A percentile compares a stretch with the other conserved stretches of the same genome.
Conservation (phyloP, 2,113 vertebrate species). For the Istiophorus platypterus region DNA sequence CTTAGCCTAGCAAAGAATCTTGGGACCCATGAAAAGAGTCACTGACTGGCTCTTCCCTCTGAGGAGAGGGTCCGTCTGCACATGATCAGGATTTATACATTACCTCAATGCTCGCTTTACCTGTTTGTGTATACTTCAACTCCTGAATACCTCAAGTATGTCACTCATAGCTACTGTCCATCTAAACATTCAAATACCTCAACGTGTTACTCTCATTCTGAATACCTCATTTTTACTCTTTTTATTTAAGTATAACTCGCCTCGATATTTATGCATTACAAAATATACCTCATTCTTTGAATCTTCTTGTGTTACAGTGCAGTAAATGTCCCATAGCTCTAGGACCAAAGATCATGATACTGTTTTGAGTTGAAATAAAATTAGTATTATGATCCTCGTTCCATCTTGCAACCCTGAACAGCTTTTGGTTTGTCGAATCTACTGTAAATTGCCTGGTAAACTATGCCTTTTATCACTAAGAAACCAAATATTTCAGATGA, state of each 20-base stretch:
- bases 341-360: slow-evolving; percentile 80
- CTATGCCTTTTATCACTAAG: slow-evolving; percentile 64
- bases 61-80: slow-evolving; percentile 50
- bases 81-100: slow-evolving; percentile 48
- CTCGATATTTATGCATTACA: slow-evolving; percentile 63
- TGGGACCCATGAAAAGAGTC: slow-evolving; percentile 48
- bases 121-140: slow-evolving; percentile 59
- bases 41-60: slow-evolving; percentile 52
- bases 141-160: slow-evolving; percentile 73
- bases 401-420: slow-evolving; percentile 37
- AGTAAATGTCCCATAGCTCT: slow-evolving; percentile 59
- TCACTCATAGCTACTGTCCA: slow-evolving; percentile 63
- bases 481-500: slow-evolving; percentile 72
- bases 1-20: slow-evolving; percentile 48
- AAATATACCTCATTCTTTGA: slow-evolving; percentile 65
- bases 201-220: slow-evolving; percentile 55
- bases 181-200: slow-evolving; percentile 71
- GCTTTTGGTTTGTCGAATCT: slow-evolving; percentile 43
- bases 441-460: slow-evolving; percentile 64
- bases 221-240: slow-evolving; percentile 69
- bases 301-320: slow-evolving; percentile 49
- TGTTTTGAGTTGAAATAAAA: slow-evolving; percentile 46
- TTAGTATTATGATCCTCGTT: slow-evolving; percentile 36
- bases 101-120: slow-evolving; percentile 31
- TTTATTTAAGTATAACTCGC: slow-evolving; percentile 64